Evolutionary conservation across 2,113 vertebrate genomes (phyloP), one percentile per base, ranked within the genome.

Genomic region (Scytalopus superciliaris): DNA sequence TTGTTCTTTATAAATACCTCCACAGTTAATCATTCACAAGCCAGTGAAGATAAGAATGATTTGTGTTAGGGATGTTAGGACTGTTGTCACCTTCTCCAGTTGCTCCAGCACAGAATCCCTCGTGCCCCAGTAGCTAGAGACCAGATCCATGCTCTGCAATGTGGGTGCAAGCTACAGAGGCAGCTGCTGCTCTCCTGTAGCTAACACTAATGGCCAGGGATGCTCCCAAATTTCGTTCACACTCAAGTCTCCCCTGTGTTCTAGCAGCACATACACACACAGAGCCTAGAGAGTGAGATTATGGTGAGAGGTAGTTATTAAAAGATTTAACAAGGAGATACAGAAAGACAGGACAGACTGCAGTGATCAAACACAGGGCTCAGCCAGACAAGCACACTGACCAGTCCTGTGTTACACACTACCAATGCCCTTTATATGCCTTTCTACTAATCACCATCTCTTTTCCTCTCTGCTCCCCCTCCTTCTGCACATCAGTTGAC

Each of bases 381-480:
- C 23, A 79, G 45, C 6, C 35, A 56, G 21, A 33, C 14, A 42
- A 82, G 8, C 8, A 5, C 12, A 23, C 8, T 42, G n/a, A 44
- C 10, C 19, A 57, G 13, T 10, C 7, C 27, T 47, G 21, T 24
- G 69, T 85, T 70, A 40, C 4, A 37, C 5, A 31, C 3, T 22
- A 47, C 3, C 16, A 35, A 28, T 2, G 8, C 4, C 14, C 55
- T 50, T 60, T 49, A 30, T 11, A 56, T 4, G 3, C 14, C 7
- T 50, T 68, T 50, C 31, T 37, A 9, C 14, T 7, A 73, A 3
- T 24, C 2, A 7, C 1, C 1, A 3, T 12, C 7, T 73, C 40
- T 42, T 15, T 21, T 52, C 1, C 10, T 3, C 2, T 0, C 10
- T 35, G 7, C 3, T 57, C 4, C 7, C 2, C 3, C 24, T 70